Base-by-base conservation (phyloP, 2,888 invertebrate genomes). In the Drosophila sordidapex region DNA sequence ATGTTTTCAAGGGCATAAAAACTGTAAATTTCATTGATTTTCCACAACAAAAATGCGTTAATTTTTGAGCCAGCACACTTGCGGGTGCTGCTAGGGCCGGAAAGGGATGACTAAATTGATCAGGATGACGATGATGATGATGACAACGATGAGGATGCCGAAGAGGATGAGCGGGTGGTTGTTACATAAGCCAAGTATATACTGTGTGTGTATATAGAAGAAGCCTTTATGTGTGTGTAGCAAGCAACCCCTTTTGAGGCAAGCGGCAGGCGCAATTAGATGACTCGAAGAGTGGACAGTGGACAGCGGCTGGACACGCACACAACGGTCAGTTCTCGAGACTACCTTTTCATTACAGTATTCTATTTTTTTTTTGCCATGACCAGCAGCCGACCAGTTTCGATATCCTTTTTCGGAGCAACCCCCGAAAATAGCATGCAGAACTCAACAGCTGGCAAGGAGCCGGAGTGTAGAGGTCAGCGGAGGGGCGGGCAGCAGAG, bases 161-260 rank as follows among this genome's bases (percentile, higher is more conserved):
- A 61, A 61, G 65, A 35, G 46, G 56, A 66, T 58, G 76, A 79
- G 78, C 79, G 79, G 76, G 79, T 73, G 79, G 80, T 72, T 72
- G 58, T 74, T 80, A 81, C 51, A 81, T 71, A 81, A 80, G 51
- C 51, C 31, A 48, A 57, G 48, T 40, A 66, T 59, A 43, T 36
- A 49, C 25, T 54, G 33, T 54, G 21, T 33, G 31, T 53, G 31
- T 59, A 35, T 35, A 59, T 38, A 40, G 6, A 43, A 29, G 15
- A 15, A 31, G 51, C 35, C 31, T 29, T 57, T 43, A 51, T 18
- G 29, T 51, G 29, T 46, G 15, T 38, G 13, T 38, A 1, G 56
- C 4, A 10, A 80, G 69, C 84, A 87, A 79, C 88, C 83, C 74
- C 86, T 81, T 82, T 81, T 85, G 87, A 74, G 36, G 54, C 54